Conservation (phyloP, 2,797 vertebrate genomes). For the Gambusia yucatana region DNA sequence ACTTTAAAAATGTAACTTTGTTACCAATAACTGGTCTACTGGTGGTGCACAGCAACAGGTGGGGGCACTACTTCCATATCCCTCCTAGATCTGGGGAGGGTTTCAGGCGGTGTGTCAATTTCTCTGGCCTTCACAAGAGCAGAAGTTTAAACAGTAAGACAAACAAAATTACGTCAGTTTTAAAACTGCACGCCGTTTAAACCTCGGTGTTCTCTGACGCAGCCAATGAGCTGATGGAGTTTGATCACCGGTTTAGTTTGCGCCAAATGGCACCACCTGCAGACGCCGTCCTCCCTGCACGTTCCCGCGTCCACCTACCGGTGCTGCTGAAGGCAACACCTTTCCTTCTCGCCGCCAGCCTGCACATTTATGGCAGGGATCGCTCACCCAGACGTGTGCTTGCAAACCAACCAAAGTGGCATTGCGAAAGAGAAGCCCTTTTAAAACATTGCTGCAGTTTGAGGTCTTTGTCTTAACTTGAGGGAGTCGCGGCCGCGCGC, state of each 20-base stretch:
- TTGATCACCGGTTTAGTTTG: conserved; percentile 18
- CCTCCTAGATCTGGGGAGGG: background rate
- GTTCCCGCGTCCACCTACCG: conserved; percentile 25
- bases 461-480: conserved; percentile 66
- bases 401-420: conserved; percentile 6
- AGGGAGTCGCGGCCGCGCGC: conserved; percentile 30
- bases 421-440: conserved; percentile 48
- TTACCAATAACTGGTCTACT: background rate
- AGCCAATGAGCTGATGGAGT: conserved; percentile 8
- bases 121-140: background rate
- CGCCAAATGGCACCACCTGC: conserved; percentile 26
- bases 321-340: conserved; percentile 25
- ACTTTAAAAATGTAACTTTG: background rate
- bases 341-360: conserved; percentile 21
- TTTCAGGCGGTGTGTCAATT: background rate
- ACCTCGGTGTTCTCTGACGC: background rate
- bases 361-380: conserved; percentile 25
- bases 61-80: background rate
- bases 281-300: conserved; percentile 13
- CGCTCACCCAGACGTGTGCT: conserved; percentile 5
- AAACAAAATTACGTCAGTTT: background rate
- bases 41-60: background rate
- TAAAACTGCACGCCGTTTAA: background rate
- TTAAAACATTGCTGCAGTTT: conserved; percentile 42
- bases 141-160: background rate